Evolutionary conservation across 2,113 vertebrate species (phyloP).

Genomic region (Coptodon bakossiorum): DNA sequence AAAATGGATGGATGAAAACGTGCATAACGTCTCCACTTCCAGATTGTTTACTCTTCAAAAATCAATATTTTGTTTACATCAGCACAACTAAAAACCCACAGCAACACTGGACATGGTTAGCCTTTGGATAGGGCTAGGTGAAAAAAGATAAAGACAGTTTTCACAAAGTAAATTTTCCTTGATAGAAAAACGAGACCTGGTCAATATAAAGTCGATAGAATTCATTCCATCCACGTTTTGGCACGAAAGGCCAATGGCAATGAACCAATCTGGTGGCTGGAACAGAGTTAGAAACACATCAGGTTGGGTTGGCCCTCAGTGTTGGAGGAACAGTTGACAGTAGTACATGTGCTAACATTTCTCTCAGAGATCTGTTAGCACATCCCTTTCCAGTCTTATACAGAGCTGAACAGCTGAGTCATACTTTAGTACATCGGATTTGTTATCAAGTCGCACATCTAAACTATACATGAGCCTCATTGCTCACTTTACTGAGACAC

Average conservation of each 20-base stretch:
- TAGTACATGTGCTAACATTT: not conserved
- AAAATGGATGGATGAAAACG: not conserved
- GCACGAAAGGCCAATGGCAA: not conserved
- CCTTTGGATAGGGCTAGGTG: not conserved
- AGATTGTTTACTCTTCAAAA: not conserved
- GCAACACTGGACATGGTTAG: not conserved
- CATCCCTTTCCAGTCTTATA: not conserved
- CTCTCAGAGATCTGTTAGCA: not conserved
- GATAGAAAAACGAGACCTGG: not conserved
- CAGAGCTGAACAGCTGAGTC: not conserved
- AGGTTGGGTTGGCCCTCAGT: not conserved
- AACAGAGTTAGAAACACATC: not conserved
- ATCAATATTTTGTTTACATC: not conserved
- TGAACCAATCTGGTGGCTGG: not conserved
- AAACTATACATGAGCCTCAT: not conserved
- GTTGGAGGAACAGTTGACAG: not conserved
- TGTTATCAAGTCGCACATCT: not conserved
- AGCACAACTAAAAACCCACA: not conserved
- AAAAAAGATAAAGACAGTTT: not conserved
- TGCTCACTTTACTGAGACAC: not conserved
- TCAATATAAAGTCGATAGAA: not conserved
- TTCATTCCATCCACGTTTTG: not conserved
- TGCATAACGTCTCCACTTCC: not conserved
- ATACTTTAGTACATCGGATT: not conserved
- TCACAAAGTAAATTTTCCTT: not conserved